These are phyloP conservation scores for Augiades crinisus DNA, from an alignment of 2,888 invertebrate species.

Conservation along the genomic window DNA sequence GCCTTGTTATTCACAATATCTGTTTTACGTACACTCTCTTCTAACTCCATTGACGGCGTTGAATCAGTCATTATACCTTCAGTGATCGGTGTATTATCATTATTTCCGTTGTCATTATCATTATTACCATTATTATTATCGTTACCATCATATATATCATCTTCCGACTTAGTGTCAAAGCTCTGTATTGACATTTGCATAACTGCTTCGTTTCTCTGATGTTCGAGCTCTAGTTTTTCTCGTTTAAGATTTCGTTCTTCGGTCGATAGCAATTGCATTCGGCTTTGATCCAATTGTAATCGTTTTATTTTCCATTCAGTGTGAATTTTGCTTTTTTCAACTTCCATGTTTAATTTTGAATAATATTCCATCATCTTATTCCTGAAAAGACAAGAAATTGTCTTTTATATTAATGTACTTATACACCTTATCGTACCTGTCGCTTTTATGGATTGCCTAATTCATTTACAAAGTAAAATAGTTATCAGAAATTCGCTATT, in stretches of 20 bases:
- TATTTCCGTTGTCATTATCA: constrained; percentile 24
- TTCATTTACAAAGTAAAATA: too few species aligned
- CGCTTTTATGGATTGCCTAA: too few species aligned
- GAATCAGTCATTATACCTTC: constrained; percentile 31
- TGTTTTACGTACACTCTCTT: constrained; percentile 34
- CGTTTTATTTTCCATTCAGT: constrained; percentile 81
- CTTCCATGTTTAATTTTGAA: constrained; percentile 81
- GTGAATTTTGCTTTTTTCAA: constrained; percentile 78
- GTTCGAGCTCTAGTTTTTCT: constrained; percentile 74
- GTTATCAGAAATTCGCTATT: too few species aligned
- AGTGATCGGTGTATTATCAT: constrained; percentile 11
- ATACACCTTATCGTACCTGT: too few species aligned
- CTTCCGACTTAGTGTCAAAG: constrained; percentile 46
- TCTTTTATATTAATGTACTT: too few species aligned
- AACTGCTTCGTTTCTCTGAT: constrained; percentile 59
- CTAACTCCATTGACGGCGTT: constrained; percentile 27
- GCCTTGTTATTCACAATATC: constrained; percentile 40
- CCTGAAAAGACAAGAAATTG: constrained; percentile 52
- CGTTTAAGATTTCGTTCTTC: constrained; percentile 78
- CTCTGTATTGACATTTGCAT: constrained; percentile 65
- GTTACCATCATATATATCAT: constrained; percentile 37
- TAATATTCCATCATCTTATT: constrained; percentile 83
- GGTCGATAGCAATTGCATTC: constrained; percentile 70
- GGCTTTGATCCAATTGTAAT: constrained; percentile 64
- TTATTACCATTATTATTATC: constrained; percentile 35